Evolutionary conservation across 2,113 vertebrate genomes (phyloP), one percentile per base, ranked within the genome.

Genomic region (Oreochromis niloticus): DNA sequence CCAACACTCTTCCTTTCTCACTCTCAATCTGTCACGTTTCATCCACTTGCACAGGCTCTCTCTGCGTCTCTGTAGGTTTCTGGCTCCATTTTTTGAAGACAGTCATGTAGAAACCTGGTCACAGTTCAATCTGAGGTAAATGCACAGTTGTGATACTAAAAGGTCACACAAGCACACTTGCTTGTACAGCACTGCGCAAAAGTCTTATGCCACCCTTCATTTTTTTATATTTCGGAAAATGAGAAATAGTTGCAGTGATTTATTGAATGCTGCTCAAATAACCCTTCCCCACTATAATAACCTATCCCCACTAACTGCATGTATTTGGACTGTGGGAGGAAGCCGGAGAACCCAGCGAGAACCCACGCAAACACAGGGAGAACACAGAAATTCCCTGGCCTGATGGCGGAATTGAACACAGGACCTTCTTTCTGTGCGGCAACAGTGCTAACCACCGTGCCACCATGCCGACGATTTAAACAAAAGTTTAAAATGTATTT

Each of bases 21-120:
- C 90, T 89, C 81, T 86, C 88, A 88, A 71, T 86, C 85, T 92
- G 71, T 88, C 91, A 91, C 87, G 89, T 94, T 89, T 82, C 48
- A 82, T 82, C 83, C 75, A 55, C 86, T 79, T 90, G 73, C 27
- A 48, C 85, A 9, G 3, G 39, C 84, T 81, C 24, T 84, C 48
- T 63, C 39, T 2, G 30, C 75, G 32, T 83, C 79, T 90, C 81
- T 85, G 71, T 87, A 82, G 85, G 75, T 85, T 66, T 46, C 80
- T 85, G 57, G 32, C 24, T 88, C 92, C 83, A 85, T 92, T 91
- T 92, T 82, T 56, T 75, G 73, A 81, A 82, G 55, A 68, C 52
- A 39, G 85, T 66, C 13, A 78, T 43, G 90, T 81, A 78, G 80
- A 89, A 83, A 85, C 63, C 81, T 84, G 79, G 82, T 80, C 84